Conservation (phyloP, 2,888 invertebrate genomes). For the Fragum whitleyi region DNA sequence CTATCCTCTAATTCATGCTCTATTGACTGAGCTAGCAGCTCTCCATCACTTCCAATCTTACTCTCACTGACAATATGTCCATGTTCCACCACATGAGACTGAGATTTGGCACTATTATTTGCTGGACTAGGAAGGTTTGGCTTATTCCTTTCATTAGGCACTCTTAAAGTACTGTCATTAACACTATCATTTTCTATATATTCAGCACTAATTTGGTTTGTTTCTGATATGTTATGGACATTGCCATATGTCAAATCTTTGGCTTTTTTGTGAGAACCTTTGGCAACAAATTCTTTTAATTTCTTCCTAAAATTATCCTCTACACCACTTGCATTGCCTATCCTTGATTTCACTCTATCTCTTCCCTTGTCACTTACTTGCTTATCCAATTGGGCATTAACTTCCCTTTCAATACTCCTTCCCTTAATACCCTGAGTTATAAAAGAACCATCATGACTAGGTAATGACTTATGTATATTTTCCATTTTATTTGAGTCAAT, state of each 20-base stretch:
- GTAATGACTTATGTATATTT: not conserved
- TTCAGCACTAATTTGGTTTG: not conserved
- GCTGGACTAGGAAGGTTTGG: slow-evolving; percentile 9
- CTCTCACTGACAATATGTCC: not conserved
- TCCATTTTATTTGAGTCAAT: not conserved
- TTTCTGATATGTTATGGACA: not conserved
- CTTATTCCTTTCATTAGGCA: not conserved
- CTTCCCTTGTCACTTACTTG: not conserved
- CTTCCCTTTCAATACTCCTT: not conserved
- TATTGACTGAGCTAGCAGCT: not conserved
- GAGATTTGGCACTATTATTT: slow-evolving; percentile 5
- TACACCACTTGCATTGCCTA: not conserved
- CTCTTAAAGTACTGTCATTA: not conserved
- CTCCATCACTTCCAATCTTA: not conserved
- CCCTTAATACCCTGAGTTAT: not conserved
- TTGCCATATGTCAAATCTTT: not conserved
- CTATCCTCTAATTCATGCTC: not conserved
- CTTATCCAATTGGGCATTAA: not conserved
- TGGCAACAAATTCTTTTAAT: slow-evolving; percentile 14
- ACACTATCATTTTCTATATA: not conserved
- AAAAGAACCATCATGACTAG: not conserved
- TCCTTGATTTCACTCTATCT: not conserved
- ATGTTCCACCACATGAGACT: not conserved
- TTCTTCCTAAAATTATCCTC: slow-evolving; percentile 22
- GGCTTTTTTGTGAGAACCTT: slow-evolving; percentile 1